phyloP scores from a whole-genome alignment of 1,140 invertebrate genomes.

The Limonius californicus region DNA sequence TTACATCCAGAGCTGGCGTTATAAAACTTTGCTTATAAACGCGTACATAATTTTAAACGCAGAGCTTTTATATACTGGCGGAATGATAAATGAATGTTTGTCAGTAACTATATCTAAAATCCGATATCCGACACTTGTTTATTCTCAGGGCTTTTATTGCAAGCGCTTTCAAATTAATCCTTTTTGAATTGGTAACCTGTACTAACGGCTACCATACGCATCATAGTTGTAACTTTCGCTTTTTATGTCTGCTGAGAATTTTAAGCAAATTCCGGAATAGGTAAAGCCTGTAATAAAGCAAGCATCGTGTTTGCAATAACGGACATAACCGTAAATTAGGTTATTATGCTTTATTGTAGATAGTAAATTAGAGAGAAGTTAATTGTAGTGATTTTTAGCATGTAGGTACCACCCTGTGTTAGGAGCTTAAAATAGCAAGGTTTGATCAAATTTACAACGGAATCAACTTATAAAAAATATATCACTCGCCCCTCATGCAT shows the following conservation, averaged over 20 bases:
- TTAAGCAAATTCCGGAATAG: no score
- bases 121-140: constrained; percentile 27
- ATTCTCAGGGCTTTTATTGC: constrained; percentile 23
- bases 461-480: neutral
- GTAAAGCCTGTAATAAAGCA: neutral
- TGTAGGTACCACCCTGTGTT: constrained; percentile 1
- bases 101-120: constrained; percentile 22
- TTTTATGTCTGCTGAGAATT: no score
- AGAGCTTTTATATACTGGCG: neutral
- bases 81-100: constrained; percentile 8
- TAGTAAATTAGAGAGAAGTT: constrained; percentile 10
- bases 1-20: neutral
- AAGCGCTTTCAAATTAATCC: neutral
- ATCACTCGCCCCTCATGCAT: neutral
- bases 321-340: constrained; percentile 2
- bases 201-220: constrained; percentile 22
- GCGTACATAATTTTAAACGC: neutral
- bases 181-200: constrained; percentile 21
- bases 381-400: constrained; percentile 10
- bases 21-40: neutral
- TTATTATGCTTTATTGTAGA: constrained; percentile 9
- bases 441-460: neutral
- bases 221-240: no score
- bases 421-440: neutral
- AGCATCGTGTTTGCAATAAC: neutral